A percentile compares a stretch with the other conserved stretches of the same genome.
Evolutionary conservation across 2,113 vertebrate genomes (phyloP).

Genomic region (Numenius arquata): DNA sequence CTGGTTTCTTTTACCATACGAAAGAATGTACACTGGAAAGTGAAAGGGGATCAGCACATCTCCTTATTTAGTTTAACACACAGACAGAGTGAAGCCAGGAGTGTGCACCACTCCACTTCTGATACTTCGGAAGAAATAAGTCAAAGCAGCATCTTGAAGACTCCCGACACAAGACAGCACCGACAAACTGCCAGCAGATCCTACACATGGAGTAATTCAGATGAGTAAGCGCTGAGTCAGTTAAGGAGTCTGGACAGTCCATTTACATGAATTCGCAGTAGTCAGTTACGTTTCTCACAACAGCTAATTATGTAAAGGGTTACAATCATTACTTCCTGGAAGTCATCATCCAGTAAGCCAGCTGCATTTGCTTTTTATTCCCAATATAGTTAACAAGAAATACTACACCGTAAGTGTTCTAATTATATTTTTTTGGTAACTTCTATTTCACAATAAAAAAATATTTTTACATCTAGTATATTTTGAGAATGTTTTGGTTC

Average conservation of each 20-base stretch:
- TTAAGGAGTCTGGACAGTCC: background rate
- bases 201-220: background rate
- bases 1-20: background rate
- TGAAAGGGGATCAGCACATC: background rate
- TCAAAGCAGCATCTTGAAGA: background rate
- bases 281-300: slow-evolving; percentile 14
- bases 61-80: background rate
- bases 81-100: background rate
- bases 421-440: background rate
- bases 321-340: slow-evolving; percentile 57
- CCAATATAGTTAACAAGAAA: slow-evolving; percentile 34
- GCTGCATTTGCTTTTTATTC: slow-evolving; percentile 11
- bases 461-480: background rate
- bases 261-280: slow-evolving; percentile 3
- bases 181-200: background rate
- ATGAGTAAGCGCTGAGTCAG: slow-evolving; percentile 42
- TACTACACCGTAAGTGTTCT: background rate
- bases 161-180: background rate
- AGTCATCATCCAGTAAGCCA: slow-evolving; percentile 25
- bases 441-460: background rate
- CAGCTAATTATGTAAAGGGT: slow-evolving; percentile 35
- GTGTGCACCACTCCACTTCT: background rate
- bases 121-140: background rate
- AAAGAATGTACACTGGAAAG: background rate
- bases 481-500: background rate